Evolutionary conservation across 2,797 vertebrate genomes (phyloP), one percentile per base, ranked within the genome.

Genomic region (Botia almorhae): DNA sequence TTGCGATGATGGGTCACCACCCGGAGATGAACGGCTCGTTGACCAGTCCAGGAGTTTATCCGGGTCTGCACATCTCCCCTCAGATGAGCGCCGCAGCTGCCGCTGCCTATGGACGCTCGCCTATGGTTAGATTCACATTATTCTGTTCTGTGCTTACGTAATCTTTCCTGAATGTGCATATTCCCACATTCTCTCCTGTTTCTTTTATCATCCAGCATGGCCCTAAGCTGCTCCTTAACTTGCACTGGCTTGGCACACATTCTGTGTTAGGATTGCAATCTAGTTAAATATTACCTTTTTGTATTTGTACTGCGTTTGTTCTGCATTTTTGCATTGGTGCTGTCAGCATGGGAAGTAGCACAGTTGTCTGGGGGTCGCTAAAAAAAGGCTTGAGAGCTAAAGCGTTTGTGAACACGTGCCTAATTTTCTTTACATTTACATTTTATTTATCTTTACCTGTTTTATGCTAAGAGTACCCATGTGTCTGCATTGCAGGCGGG

Each of bases 1-100:
- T 98, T 0, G 96, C 96, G n/a, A 97, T 98, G 97, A 98, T 98
- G 96, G 94, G 96, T 63, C 97, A 97, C 85, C 97, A 96, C 0
- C 85, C 85, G 10, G 97, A 98, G 82, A 97, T 98, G 96, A 98
- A 98, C 1, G 97, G 97, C 6, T 96, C 96, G 0, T 94, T 98
- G 79, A 95, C 94, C 85, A 97, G 96, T 88, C 96, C 97, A 0
- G 93, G 96, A 0, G 96, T 96, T 82, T 98, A 98, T 0, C 94
- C 96, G 0, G 91, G 97, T 51, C 95, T 98, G 1, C 97, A 97
- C 91, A 96, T 98, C 85, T 97, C 97, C 0, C 96, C 97, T 0
- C 96, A 98, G 93, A 98, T 98, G 96, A 97, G 95, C 0, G 97
- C 95, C 0, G 78, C 78, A 11, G 85, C 85, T 0, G 97, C 96